Evolutionary conservation across 2,888 invertebrate species (phyloP), one percentile per base, ranked within the genome.

Genomic region (Fragum fragum): DNA sequence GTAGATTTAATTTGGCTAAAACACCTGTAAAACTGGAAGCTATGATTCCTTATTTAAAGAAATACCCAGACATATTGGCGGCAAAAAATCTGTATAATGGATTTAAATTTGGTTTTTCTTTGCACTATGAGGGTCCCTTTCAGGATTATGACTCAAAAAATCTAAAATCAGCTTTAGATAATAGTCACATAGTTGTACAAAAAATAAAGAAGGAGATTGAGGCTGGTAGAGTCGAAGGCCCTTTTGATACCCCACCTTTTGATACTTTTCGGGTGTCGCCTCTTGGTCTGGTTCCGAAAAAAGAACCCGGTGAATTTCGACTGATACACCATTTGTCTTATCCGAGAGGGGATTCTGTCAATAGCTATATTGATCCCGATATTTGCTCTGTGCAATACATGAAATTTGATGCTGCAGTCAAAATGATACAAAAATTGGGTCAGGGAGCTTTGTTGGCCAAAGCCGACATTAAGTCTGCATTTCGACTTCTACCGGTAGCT

Each of bases 401-500:
- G 29, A 53, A 39, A 53, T 71, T 71, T 71, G 96, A 98, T 0
- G 98, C 98, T 0, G 97, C 74, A 26, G 66, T 74, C 6, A 16
- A 66, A 14, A 66, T 66, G 66, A 32, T 74, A 11, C 73, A 73
- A 39, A 11, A 14, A 23, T 32, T 69, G 53, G 76, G 76, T 18
- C 1, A 32, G 18, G 76, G 76, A 1, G 70, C 74, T 23, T 52
- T 74, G 18, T 66, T 74, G 18, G 74, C 74, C 18, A 74, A 74
- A 21, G 74, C 63, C 3, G 74, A 74, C 32, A 68, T 74, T 1
- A 74, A 74, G 47, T 68, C n/a, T n/a, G n/a, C n/a, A n/a, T n/a
- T n/a, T n/a, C n/a, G n/a, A n/a, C n/a, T n/a, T n/a, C n/a, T n/a
- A n/a, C n/a, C 74, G 21, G 74, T 68, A 26, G 28, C 66, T 18